Conservation (phyloP, 2,797 vertebrate species). For the Sternarchorhynchus goeldii region DNA sequence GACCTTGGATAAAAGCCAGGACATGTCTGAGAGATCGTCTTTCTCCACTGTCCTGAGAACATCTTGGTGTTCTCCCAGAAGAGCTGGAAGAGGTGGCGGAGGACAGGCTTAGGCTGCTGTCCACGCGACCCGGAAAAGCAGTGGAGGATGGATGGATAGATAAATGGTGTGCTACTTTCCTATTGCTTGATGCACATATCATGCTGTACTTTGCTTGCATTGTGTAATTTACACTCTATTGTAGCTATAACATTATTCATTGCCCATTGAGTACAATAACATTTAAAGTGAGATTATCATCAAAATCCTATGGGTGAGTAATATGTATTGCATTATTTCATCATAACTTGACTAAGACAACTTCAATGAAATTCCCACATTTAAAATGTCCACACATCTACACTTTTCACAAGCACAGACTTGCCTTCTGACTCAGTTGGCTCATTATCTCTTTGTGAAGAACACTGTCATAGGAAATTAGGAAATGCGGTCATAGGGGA, state of each 20-base stretch:
- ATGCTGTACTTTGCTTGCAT: neutral
- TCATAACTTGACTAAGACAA: neutral
- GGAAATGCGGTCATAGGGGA: neutral
- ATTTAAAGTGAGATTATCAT: neutral
- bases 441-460: neutral
- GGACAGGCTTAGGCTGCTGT: no score
- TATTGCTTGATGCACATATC: neutral
- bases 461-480: neutral
- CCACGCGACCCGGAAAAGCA: no score
- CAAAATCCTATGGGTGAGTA: neutral
- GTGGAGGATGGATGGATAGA: no score
- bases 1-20: no score
- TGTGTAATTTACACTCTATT: no score
- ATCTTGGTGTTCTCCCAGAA: no score
- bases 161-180: no score
- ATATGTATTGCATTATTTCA: conserved; percentile 8
- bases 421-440: conserved; percentile 3
- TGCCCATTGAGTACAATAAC: no score
- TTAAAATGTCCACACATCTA: conserved; percentile 6
- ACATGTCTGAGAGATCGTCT: no score
- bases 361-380: conserved; percentile 3
- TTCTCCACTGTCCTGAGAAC: no score
- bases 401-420: neutral
- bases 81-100: no score
- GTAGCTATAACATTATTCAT: no score